Evolutionary conservation across 2,888 invertebrate species (phyloP), one percentile per base, ranked within the genome.

Genomic region (Plutella xylostella): DNA sequence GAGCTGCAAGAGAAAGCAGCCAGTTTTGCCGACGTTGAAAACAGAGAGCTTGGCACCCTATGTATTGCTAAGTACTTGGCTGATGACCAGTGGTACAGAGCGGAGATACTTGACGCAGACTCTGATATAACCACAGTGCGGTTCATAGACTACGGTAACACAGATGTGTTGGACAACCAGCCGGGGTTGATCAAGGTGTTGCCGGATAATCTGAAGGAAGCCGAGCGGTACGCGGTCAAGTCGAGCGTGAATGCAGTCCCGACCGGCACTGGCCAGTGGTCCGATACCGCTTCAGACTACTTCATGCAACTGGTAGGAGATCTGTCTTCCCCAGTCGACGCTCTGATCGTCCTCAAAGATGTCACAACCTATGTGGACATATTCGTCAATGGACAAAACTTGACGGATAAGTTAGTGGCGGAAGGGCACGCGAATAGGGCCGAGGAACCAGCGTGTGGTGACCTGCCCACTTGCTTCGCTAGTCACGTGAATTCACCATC

Each of bases 11-110:
- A 84, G 18, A 77, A 85, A 7, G 86, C 88, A 0, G 63, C 68
- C 0, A 65, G 69, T 0, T 84, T 88, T 61, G 63, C 84, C 0
- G 82, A 86, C 30, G 65, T 90, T 9, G 85, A 85, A 45, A 86
- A 68, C 44, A 83, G 87, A 1, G 87, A 88, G 38, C 77, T 87
- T 45, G 89, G 90, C 6, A 86, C 87, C 0, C 60, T 89, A 0
- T 93, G 92, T 55, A 84, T 90, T 40, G 96, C 96, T 0, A 89
- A 91, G 59, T 97, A 94, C 67, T 87, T 90, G 0, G 90, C 88
- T 1, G 95, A 97, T 63, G 90, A 91, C 33, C 87, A 88, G 51
- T 98, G 98, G 97, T 98, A 98, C 69, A 87, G 98, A 47, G 97
- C 96, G 0, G 90, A 90, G 62, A 90, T 98, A 7, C 87, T 96